Evolutionary conservation across 2,888 invertebrate species (phyloP), one percentile per base, ranked within the genome.

Genomic region (Tortrix viridana): DNA sequence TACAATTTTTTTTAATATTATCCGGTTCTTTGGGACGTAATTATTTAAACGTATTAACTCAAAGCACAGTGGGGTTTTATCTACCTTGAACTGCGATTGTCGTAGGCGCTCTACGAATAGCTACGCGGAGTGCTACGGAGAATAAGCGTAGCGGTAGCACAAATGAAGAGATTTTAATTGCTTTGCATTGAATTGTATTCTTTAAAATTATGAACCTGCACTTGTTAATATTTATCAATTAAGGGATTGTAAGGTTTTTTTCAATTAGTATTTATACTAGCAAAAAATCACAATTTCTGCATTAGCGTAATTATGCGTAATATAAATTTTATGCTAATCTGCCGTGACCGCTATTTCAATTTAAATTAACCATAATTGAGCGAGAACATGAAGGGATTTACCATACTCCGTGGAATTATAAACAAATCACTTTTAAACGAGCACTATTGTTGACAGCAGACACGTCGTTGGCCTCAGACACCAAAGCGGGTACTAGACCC

Each of bases 401-500:
- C 57, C 52, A 62, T 47, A 52, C 46, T 23, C 37, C n/a, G 16
- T 22, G 12, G 20, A 44, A 12, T 16, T 20, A 16, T 16, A n/a
- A 26, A 22, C 12, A 41, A 47, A 46, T 18, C 53, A 60, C 47
- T 22, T n/a, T n/a, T 38, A 46, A 46, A 59, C 16, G 26, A 32
- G 16, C 59, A 52, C 58, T 20, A 32, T 46, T 19, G 32, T 32
- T 12, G 32, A 32, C 12, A 12, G 12, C 32, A 12, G 71, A 75
- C 79, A 86, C 89, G 89, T 85, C 83, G 76, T 76, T 71, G 71
- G 79, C 67, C 73, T 66, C 65, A 78, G 79, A 74, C 79, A 79
- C 74, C 79, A 76, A 79, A 75, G 75, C 78, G 72, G 80, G 75
- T 76, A 89, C 90, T 89, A 89, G 84, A 73, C 77, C 74, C 70